Evolutionary conservation across 2,888 invertebrate species (phyloP), one percentile per base, ranked within the genome.

Genomic region (Automeris io): DNA sequence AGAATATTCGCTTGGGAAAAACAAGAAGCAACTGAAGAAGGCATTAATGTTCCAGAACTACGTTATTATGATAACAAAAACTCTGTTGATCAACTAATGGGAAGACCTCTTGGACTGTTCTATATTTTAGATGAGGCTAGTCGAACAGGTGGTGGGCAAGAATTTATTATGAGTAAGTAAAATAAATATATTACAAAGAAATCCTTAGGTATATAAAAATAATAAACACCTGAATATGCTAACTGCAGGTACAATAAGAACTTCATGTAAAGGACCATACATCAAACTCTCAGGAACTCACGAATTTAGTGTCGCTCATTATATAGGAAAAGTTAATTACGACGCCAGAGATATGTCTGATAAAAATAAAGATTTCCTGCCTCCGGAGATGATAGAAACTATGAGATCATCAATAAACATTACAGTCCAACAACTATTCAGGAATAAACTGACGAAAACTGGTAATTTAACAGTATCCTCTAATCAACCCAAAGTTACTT

Each of bases 1-100:
- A 90, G 94, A 62, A 90, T 95, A 45, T 98, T 97, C 73, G 92
- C 92, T 4, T 96, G 95, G 93, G 97, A 97, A 88, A 92, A 95
- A 92, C 91, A 90, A 51, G 88, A 88, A 61, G 91, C 91, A 88
- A 91, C 92, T 44, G 94, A 94, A 45, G 97, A 97, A 68, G 93
- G 92, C 13, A 88, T 96, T 32, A 89, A 92, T 5, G 85, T 89
- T n/a, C 88, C 90, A 25, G 87, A 89, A 19, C 87, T 96, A 21
- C 91, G 91, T 51, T 97, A 92, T 69, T 95, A 95, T 66, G 95
- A 97, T 69, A 98, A 98, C 70, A 93, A 95, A 59, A 91, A 91
- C 37, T 92, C 95, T 13, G 90, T 98, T 18, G 97, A 98, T 63
- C 93, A 95, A 73, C 88, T 98, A 18, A 90, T 98, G 79, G 91